phyloP scores from a whole-genome alignment of 2,888 invertebrate genomes.

The Thecocarcelia acutangulata region DNA sequence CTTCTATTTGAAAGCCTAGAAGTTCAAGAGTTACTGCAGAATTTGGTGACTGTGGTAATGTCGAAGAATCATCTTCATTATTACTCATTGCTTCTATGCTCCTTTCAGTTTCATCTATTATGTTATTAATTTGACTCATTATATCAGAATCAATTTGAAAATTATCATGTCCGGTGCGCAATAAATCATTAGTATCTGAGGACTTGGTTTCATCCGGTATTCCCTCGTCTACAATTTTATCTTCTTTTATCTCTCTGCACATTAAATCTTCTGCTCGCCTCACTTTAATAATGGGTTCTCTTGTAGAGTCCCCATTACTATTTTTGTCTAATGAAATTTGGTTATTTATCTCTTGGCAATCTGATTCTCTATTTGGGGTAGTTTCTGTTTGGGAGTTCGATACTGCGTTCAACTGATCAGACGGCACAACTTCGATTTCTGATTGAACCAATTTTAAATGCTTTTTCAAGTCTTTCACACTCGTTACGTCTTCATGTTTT shows the following conservation, averaged over 20 bases:
- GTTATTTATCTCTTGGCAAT: background rate
- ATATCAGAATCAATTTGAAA: constrained; percentile 65
- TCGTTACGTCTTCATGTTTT: constrained; percentile 12
- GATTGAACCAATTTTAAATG: constrained; percentile 30
- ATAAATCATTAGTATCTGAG: background rate
- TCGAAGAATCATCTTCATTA: background rate
- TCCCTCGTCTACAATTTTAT: constrained; percentile 5
- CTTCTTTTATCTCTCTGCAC: constrained; percentile 49
- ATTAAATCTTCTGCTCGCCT: constrained; percentile 62
- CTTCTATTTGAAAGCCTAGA: constrained; percentile 33
- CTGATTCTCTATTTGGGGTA: background rate
- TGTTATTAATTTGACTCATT: constrained; percentile 66
- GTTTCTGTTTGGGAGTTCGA: background rate
- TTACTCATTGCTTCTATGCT: constrained; percentile 4
- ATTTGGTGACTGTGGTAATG: background rate
- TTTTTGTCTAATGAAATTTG: background rate
- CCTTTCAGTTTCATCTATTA: constrained; percentile 58
- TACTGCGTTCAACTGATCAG: background rate
- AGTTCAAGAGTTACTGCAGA: constrained; percentile 7
- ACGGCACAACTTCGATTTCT: background rate
- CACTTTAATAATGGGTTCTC: constrained; percentile 57
- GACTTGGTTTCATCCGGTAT: constrained; percentile 4
- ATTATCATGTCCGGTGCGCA: constrained; percentile 8
- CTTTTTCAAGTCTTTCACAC: constrained; percentile 46
- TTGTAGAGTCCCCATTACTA: background rate